Percentiles rank a stretch among this genome's conserved stretches.
These are phyloP conservation scores for Atta colombica DNA, from an alignment of 1,140 invertebrate species.

Conservation along the genomic window DNA sequence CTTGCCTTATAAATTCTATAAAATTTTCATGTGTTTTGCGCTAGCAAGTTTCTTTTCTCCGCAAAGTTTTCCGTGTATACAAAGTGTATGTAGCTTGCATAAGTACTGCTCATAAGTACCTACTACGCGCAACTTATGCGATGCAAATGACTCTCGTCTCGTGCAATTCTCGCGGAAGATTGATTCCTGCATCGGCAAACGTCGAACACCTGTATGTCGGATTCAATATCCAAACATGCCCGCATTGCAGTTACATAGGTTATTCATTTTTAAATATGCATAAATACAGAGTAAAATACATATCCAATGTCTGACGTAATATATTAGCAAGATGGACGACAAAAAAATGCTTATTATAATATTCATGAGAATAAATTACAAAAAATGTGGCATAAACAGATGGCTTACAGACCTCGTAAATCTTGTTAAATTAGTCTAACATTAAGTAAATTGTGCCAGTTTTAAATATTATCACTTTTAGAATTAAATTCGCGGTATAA, in stretches of 20 bases:
- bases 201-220: slow-evolving; percentile 1
- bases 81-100: not conserved
- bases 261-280: slow-evolving; percentile 22
- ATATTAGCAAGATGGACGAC: not conserved
- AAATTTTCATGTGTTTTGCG: not conserved
- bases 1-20: not conserved
- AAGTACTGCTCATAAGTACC: slow-evolving; percentile 22
- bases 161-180: not conserved
- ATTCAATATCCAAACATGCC: slow-evolving; percentile 11
- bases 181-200: slow-evolving; percentile 27
- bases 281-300: slow-evolving; percentile 19
- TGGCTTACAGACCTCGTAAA: not conserved
- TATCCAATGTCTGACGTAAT: not conserved
- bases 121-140: slow-evolving; percentile 7
- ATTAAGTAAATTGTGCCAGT: not conserved
- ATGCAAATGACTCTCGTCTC: slow-evolving; percentile 38
- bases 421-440: not conserved
- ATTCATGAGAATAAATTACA: not conserved
- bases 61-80: not conserved
- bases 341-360: not conserved
- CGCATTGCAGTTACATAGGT: slow-evolving; percentile 3
- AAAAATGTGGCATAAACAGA: not conserved
- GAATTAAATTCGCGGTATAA: not conserved
- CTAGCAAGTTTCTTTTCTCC: not conserved
- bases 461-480: not conserved